phyloP scores from a whole-genome alignment of 2,888 invertebrate species.

The Sesia apiformis region DNA sequence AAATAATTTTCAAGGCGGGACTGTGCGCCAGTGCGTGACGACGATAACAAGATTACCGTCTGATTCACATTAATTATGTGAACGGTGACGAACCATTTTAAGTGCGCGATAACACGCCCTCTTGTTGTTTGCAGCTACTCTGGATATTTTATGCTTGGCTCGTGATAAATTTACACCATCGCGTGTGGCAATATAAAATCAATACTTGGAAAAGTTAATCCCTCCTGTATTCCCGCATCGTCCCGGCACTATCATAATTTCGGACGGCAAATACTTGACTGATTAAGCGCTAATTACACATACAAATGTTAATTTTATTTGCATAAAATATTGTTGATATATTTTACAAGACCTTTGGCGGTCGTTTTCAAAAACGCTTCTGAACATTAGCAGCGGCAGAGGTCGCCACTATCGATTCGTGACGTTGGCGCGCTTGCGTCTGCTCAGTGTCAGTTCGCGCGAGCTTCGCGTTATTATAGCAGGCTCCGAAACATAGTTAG shows the following conservation, averaged over 20 bases:
- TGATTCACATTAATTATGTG: slow-evolving; percentile 69
- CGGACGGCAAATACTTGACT: not conserved
- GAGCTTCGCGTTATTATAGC: slow-evolving; percentile 51
- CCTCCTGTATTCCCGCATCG: not conserved
- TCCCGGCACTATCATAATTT: not conserved
- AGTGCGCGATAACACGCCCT: slow-evolving; percentile 63
- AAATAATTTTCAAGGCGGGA: slow-evolving; percentile 14
- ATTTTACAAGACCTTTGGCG: slow-evolving; percentile 29
- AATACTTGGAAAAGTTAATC: slow-evolving; percentile 31
- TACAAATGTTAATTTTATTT: not conserved
- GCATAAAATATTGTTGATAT: not conserved
- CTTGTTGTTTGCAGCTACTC: slow-evolving; percentile 23
- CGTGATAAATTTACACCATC: slow-evolving; percentile 19
- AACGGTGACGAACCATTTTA: slow-evolving; percentile 63
- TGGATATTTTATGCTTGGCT: slow-evolving; percentile 17
- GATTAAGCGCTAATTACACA: not conserved
- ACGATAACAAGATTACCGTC: slow-evolving; percentile 37
- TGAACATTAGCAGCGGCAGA: slow-evolving; percentile 23
- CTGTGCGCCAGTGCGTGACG: slow-evolving; percentile 37
- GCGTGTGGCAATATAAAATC: slow-evolving; percentile 49
- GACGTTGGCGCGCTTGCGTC: slow-evolving; percentile 47
- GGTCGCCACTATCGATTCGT: slow-evolving; percentile 21
- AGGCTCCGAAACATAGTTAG: slow-evolving; percentile 41
- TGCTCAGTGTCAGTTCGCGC: slow-evolving; percentile 33
- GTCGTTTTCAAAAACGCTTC: slow-evolving; percentile 39